These are phyloP conservation scores for Himalopsyche tibetana DNA, from an alignment of 2,888 invertebrate species.

Conservation along the genomic window DNA sequence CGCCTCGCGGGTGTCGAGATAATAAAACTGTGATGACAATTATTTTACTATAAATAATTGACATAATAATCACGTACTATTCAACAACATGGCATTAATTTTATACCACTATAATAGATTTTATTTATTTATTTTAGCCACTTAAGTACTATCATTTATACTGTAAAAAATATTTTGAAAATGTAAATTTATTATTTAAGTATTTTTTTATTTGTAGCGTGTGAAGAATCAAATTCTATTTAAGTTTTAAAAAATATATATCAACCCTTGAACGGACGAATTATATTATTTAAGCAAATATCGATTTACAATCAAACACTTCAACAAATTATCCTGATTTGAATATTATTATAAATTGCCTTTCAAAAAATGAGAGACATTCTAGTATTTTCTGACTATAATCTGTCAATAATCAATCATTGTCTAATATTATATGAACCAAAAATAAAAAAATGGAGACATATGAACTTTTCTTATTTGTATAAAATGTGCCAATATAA, in stretches of 20 bases:
- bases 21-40: slow-evolving; percentile 29
- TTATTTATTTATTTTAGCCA: slow-evolving; percentile 27
- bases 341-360: too few species aligned
- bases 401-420: neutral
- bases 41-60: slow-evolving; percentile 19
- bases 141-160: neutral
- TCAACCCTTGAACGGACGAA: too few species aligned
- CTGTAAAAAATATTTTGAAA: neutral
- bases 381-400: too few species aligned
- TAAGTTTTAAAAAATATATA: too few species aligned
- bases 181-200: neutral
- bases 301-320: too few species aligned
- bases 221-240: too few species aligned
- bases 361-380: too few species aligned
- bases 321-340: too few species aligned
- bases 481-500: slow-evolving; percentile 51
- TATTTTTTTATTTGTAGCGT: neutral
- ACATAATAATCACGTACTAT: slow-evolving; percentile 33
- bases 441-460: slow-evolving; percentile 14
- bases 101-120: slow-evolving; percentile 36
- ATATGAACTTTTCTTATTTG: neutral
- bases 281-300: too few species aligned
- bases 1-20: neutral
- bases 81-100: slow-evolving; percentile 42
- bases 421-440: neutral